Evolutionary conservation across 2,113 vertebrate species (phyloP).

Genomic region (Thomomys bottae): DNA sequence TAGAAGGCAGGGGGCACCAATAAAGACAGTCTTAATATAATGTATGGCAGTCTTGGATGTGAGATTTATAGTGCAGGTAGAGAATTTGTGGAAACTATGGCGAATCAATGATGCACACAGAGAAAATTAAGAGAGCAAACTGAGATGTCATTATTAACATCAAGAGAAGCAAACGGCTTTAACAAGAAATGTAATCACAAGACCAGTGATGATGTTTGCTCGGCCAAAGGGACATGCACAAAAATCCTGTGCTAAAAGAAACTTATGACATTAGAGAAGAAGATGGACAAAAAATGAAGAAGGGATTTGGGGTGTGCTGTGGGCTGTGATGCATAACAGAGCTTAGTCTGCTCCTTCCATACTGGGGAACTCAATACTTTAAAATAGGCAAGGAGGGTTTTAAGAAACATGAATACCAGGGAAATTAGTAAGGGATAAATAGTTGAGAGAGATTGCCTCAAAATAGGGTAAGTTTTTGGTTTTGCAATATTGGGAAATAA

Average conservation of each 20-base stretch:
- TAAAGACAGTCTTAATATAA: background rate
- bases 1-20: background rate
- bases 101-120: background rate
- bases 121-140: slow-evolving; percentile 8
- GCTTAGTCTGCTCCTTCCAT: background rate
- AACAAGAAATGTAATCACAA: background rate
- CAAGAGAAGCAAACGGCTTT: slow-evolving; percentile 1
- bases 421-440: slow-evolving; percentile 16
- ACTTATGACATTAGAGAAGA: too few relatives aligned
- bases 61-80: background rate
- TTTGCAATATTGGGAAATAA: too few relatives aligned
- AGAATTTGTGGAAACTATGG: background rate
- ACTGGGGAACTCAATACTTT: background rate
- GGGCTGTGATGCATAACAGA: background rate
- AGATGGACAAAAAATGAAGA: too few relatives aligned
- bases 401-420: background rate
- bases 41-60: background rate
- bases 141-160: slow-evolving; percentile 5
- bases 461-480: background rate
- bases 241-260: too few relatives aligned
- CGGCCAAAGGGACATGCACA: too few relatives aligned
- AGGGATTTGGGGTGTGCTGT: too few relatives aligned
- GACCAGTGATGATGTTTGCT: background rate
- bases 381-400: fast-evolving
- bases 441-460: background rate